These are phyloP conservation scores for Girardinichthys multiradiatus DNA, from an alignment of 2,113 vertebrate genomes.

Conservation along the genomic window DNA sequence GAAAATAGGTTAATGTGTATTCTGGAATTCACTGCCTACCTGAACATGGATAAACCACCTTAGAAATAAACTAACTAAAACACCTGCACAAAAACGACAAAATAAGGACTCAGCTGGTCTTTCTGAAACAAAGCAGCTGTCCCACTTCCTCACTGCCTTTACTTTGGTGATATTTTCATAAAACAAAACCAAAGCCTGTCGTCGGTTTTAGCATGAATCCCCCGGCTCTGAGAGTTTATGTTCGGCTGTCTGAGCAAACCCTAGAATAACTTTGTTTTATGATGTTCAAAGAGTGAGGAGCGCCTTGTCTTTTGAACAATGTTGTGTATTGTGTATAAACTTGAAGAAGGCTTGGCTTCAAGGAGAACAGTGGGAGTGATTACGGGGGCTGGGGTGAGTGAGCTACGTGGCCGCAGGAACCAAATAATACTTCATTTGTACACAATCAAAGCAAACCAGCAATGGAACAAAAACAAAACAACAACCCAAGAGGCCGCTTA, in stretches of 20 bases:
- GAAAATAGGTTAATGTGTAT: no score
- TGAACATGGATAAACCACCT: no score
- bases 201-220: conserved; percentile 46
- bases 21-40: no score
- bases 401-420: conserved; percentile 73
- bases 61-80: background rate
- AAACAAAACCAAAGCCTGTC: conserved; percentile 82
- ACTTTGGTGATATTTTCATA: conserved; percentile 50
- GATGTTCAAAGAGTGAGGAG: conserved; percentile 59
- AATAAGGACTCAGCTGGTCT: background rate
- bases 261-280: conserved; percentile 38
- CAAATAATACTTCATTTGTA: conserved; percentile 80
- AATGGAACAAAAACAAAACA: conserved; percentile 68
- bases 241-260: conserved; percentile 45
- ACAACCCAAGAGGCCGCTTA: conserved; percentile 50
- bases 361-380: conserved; percentile 6
- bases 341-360: conserved; percentile 47
- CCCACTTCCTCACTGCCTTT: background rate
- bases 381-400: conserved; percentile 32
- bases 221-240: conserved; percentile 31
- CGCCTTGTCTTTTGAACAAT: conserved; percentile 67
- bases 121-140: conserved; percentile 2
- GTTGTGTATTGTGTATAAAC: conserved; percentile 71
- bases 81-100: background rate
- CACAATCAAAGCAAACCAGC: conserved; percentile 78